A percentile compares a stretch with the other conserved stretches of the same genome.
Evolutionary conservation across 2,888 invertebrate genomes (phyloP).

Genomic region (Hanleya hanleyi): DNA sequence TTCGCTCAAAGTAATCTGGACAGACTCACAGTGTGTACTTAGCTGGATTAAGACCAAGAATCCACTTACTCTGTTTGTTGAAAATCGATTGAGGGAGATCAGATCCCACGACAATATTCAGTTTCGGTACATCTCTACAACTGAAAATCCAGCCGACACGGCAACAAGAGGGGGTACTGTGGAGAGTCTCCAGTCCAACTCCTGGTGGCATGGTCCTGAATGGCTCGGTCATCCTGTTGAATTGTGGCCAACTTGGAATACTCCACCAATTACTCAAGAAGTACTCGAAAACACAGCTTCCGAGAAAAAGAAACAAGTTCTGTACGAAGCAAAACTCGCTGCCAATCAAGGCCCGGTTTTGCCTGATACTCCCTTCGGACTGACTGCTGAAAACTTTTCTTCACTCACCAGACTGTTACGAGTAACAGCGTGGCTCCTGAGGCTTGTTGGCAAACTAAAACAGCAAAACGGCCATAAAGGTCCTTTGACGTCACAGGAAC

Average conservation of each 20-base stretch:
- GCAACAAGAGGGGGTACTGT: background rate
- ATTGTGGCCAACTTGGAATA: background rate
- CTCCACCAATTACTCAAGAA: too few species aligned
- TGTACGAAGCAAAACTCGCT: too few species aligned
- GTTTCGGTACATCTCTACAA: background rate
- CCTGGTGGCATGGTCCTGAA: background rate
- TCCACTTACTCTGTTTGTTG: background rate
- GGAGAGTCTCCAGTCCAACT: background rate
- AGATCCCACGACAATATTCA: background rate
- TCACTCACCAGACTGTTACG: slow-evolving; percentile 14
- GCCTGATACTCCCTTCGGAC: background rate
- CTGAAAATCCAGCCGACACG: background rate
- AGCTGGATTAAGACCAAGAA: background rate
- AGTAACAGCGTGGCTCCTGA: slow-evolving; percentile 8
- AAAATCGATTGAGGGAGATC: background rate
- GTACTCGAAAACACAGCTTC: background rate
- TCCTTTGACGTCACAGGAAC: background rate
- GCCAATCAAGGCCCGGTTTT: too few species aligned
- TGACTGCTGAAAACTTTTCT: too few species aligned
- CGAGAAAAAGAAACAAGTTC: too few species aligned
- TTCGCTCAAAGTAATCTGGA: background rate
- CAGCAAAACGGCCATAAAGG: background rate
- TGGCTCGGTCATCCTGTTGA: background rate
- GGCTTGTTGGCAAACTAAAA: slow-evolving; percentile 1
- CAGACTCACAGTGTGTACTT: background rate